A percentile compares a stretch with the other conserved stretches of the same genome.
Conservation (phyloP, 2,888 invertebrate species). For the Criorhina ranunculi region DNA sequence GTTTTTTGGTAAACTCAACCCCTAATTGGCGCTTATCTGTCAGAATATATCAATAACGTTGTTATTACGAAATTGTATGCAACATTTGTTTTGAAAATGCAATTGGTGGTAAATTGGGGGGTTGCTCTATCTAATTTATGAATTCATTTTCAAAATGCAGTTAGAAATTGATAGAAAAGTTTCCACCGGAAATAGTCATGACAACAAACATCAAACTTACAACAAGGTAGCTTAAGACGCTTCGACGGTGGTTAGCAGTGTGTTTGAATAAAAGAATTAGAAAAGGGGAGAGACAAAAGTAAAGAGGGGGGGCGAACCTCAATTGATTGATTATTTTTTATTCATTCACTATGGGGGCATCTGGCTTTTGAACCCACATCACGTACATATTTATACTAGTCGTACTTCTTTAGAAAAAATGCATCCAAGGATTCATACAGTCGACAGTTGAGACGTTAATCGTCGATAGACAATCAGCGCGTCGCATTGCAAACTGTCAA, state of each 20-base stretch:
- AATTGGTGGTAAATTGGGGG: conserved; percentile 5
- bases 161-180: conserved; percentile 12
- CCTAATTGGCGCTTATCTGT: conserved; percentile 71
- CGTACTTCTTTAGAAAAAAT: neutral
- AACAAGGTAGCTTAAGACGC: neutral
- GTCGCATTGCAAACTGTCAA: conserved; percentile 36
- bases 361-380: conserved; percentile 43
- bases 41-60: conserved; percentile 56
- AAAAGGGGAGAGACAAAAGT: too few relatives aligned
- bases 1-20: conserved; percentile 59
- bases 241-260: conserved; percentile 2
- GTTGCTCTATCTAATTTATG: conserved; percentile 4
- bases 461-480: conserved; percentile 46
- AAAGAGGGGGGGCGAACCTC: conserved; percentile 3
- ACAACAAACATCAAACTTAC: conserved; percentile 34
- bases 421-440: conserved; percentile 39
- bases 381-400: conserved; percentile 26
- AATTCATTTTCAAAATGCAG: conserved; percentile 51
- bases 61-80: conserved; percentile 50
- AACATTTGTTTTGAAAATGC: conserved; percentile 39
- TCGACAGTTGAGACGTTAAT: conserved; percentile 66
- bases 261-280: too few relatives aligned
- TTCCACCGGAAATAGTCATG: conserved; percentile 41
- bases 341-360: conserved; percentile 14
- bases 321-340: conserved; percentile 31